phyloP scores from a whole-genome alignment of 2,797 vertebrate species.

The Rachycentron canadum region DNA sequence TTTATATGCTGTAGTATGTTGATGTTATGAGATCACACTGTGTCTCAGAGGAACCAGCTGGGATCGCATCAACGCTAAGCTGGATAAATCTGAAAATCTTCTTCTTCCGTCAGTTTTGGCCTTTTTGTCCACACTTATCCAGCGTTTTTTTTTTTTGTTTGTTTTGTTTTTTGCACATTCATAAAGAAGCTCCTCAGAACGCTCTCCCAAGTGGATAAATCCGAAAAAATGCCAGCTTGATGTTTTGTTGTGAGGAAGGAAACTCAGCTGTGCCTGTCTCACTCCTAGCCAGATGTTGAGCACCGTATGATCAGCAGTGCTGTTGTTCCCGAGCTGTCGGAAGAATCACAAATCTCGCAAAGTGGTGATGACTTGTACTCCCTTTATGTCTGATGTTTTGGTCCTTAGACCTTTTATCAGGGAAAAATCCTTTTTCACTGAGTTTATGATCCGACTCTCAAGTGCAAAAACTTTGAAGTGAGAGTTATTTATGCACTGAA shows the following conservation, averaged over 20 bases:
- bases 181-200: not conserved
- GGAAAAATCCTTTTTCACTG: not conserved
- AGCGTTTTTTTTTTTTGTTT: not conserved
- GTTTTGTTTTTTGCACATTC: not conserved
- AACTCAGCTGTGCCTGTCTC: not conserved
- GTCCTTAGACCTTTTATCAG: not conserved
- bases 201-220: not conserved
- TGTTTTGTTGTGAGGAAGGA: not conserved
- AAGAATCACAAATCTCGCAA: not conserved
- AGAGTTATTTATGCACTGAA: conserved; percentile 1
- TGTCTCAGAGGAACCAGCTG: not conserved
- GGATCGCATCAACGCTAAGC: not conserved
- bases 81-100: not conserved
- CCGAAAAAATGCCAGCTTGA: not conserved
- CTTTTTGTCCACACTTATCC: not conserved
- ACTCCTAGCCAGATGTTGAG: not conserved
- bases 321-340: not conserved
- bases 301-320: not conserved
- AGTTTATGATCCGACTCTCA: not conserved
- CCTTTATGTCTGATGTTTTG: not conserved
- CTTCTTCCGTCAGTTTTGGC: not conserved
- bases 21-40: not conserved
- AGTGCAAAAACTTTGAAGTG: not conserved
- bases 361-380: not conserved
- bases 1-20: not conserved